A percentile compares a stretch with the other conserved stretches of the same genome.
phyloP scores from a whole-genome alignment of 2,797 vertebrate genomes.

The Tapirus indicus region DNA sequence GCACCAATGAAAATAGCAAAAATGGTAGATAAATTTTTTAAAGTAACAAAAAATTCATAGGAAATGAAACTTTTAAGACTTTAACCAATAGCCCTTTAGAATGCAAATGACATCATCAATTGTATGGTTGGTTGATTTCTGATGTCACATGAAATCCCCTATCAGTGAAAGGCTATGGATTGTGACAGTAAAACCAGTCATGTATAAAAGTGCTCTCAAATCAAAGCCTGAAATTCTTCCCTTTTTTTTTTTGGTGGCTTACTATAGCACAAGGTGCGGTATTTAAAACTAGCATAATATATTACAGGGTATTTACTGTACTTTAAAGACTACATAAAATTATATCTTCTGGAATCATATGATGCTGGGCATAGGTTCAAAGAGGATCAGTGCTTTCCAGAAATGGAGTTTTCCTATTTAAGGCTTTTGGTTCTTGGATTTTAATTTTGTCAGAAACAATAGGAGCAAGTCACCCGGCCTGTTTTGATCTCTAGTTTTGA shows the following conservation, averaged over 20 bases:
- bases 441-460: slow-evolving; percentile 15
- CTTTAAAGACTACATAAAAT: not conserved
- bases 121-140: slow-evolving; percentile 72
- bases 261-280: not conserved
- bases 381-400: not conserved
- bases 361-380: not conserved
- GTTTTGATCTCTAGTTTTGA: not conserved
- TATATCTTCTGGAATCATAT: not conserved
- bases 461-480: not conserved
- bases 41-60: slow-evolving; percentile 50
- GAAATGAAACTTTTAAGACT: slow-evolving; percentile 74
- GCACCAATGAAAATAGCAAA: slow-evolving; percentile 19
- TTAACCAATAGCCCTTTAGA: slow-evolving; percentile 58
- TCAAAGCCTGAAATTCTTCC: slow-evolving; percentile 57
- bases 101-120: slow-evolving; percentile 76
- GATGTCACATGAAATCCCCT: slow-evolving; percentile 73
- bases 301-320: not conserved
- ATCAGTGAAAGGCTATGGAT: slow-evolving; percentile 66
- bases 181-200: slow-evolving; percentile 79
- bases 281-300: not conserved
- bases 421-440: not conserved
- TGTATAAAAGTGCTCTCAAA: slow-evolving; percentile 76
- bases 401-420: not conserved
- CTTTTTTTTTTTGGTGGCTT: not conserved
- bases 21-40: slow-evolving; percentile 16